Conservation (phyloP, 2,797 vertebrate genomes). For the Ammospiza maritima region DNA sequence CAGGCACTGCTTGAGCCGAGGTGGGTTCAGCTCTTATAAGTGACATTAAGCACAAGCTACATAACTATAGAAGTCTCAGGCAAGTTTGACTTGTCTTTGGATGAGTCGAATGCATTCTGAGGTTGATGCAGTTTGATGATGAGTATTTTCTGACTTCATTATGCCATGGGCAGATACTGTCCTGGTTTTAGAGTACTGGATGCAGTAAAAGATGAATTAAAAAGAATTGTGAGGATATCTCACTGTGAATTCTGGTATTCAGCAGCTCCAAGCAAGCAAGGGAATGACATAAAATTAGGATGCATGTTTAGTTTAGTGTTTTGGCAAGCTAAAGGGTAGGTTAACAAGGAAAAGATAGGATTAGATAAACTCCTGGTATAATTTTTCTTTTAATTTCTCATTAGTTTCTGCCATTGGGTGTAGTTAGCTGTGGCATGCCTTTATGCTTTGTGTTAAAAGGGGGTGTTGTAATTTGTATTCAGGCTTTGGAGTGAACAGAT, state of each 20-base stretch:
- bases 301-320: constrained; percentile 7
- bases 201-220: not conserved
- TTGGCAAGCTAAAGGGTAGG: not conserved
- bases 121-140: not conserved
- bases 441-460: not conserved
- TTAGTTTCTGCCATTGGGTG: constrained; percentile 27
- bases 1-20: not conserved
- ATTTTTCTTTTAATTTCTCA: constrained; percentile 43
- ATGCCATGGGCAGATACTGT: not conserved
- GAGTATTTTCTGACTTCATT: not conserved
- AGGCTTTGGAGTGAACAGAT: not conserved
- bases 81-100: not conserved
- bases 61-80: not conserved
- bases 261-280: not conserved
- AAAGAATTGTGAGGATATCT: not conserved
- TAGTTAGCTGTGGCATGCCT: not conserved
- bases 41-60: not conserved
- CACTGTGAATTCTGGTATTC: not conserved
- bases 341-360: constrained; percentile 6
- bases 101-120: not conserved
- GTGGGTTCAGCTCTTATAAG: not conserved
- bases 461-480: not conserved
- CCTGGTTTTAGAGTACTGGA: not conserved
- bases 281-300: not conserved
- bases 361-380: not conserved